Conservation (phyloP, 2,797 vertebrate species). For the Myripristis jacobus region DNA sequence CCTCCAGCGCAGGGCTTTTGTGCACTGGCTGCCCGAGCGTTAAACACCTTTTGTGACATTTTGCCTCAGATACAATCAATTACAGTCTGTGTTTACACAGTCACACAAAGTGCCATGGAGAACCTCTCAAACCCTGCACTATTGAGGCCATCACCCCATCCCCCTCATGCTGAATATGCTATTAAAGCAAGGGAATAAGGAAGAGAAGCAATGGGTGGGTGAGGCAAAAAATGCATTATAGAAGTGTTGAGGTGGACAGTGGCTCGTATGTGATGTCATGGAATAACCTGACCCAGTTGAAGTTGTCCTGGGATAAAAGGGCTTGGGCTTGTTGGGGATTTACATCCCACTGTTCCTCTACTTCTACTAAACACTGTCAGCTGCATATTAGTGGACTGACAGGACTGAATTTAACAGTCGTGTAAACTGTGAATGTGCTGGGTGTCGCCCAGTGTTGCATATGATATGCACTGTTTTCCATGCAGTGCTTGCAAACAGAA, state of each 20-base stretch:
- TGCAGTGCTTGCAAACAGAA: background rate
- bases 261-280: background rate
- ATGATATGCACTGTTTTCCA: background rate
- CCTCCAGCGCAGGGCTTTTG: slow-evolving; percentile 7
- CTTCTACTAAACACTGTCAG: too few species aligned
- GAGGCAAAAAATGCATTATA: background rate
- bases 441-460: background rate
- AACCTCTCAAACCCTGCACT: slow-evolving; percentile 23
- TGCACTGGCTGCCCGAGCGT: slow-evolving; percentile 12
- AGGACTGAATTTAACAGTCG: background rate
- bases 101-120: slow-evolving; percentile 24
- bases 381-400: background rate
- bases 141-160: slow-evolving; percentile 3
- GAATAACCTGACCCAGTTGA: background rate
- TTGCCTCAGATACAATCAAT: slow-evolving; percentile 51
- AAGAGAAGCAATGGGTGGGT: background rate
- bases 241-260: background rate
- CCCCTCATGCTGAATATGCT: slow-evolving; percentile 11
- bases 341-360: background rate
- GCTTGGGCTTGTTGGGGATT: background rate
- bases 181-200: background rate
- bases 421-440: background rate
- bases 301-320: background rate
- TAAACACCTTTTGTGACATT: slow-evolving; percentile 43
- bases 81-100: slow-evolving; percentile 52